Base-by-base conservation (phyloP, 1,140 invertebrate genomes). In the Atopsyche davidsoni region DNA sequence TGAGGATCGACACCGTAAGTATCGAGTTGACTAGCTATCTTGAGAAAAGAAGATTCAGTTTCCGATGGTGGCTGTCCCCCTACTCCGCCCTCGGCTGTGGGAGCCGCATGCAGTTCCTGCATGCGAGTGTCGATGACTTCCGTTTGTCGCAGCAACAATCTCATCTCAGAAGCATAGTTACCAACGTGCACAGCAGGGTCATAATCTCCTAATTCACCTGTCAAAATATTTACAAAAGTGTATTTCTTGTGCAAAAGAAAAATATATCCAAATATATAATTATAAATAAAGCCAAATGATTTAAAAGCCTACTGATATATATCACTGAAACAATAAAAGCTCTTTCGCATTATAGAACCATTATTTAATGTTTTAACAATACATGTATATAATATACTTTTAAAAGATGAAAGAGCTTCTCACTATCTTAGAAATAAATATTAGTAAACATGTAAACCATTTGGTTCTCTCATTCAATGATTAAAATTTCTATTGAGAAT, bases 1-100 rank as follows among this genome's bases (percentile, higher is more conserved):
- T 98, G 92, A 2, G 95, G 96, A 75, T 98, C 95, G 21, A 98
- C 87, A 10, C 95, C 96, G 65, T 98, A 98, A 0, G 94, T 96
- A 62, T 97, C 95, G 25, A 98, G 75, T 46, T 86, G 80, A 22
- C 87, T 85, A 14, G 93, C 91, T 61, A 92, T 85, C 68, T 85
- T 87, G 21, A 96, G 76, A 67, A 96, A 96, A 51, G 83, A 79
- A 21, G 79, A 80, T 72, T 95, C 92, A 2, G 90, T 85, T 64
- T 86, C 82, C 51, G 82, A 77, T 2, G 80, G 79, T 21, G 80
- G 80, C 61, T 86, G 79, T 13, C 82, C 83, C 61, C 83, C 82
- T 7, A 89, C 73, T 46, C 72, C 72, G 0, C 68, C 65, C 1
- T 64, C 62, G 2, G 65, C 65, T 1, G 66, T 66, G 0, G 68